Conservation (phyloP, 1,140 invertebrate genomes). For the Achatina immaculata region DNA sequence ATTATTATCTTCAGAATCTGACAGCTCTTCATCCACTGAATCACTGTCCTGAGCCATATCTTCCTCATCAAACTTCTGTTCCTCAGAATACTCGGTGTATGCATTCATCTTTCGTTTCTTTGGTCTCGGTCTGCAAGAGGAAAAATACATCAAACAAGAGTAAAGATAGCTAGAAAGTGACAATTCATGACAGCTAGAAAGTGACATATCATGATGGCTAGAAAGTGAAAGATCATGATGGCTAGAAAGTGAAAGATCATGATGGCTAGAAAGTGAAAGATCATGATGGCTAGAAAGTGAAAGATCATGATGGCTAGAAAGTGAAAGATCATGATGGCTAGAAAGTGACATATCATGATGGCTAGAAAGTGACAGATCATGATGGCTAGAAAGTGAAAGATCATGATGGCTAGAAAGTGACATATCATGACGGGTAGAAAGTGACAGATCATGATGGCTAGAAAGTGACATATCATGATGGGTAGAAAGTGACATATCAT, state of each 20-base stretch:
- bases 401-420: not conserved
- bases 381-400: not conserved
- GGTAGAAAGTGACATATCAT: too few relatives aligned
- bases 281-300: not conserved
- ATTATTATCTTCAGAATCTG: slow-evolving; percentile 36
- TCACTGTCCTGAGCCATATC: slow-evolving; percentile 22
- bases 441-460: too few relatives aligned
- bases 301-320: not conserved
- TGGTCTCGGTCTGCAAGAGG: not conserved
- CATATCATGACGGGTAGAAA: too few relatives aligned
- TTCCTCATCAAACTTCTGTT: slow-evolving; percentile 11
- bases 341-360: not conserved
- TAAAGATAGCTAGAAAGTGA: not conserved
- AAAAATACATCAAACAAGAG: not conserved
- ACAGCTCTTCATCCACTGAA: slow-evolving; percentile 17
- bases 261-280: not conserved
- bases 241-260: not conserved
- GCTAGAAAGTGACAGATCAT: not conserved
- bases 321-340: not conserved
- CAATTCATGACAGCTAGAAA: not conserved
- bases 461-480: too few relatives aligned
- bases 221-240: not conserved
- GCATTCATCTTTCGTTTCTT: not conserved
- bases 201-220: too few relatives aligned
- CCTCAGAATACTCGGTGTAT: not conserved